Evolutionary conservation across 2,797 vertebrate species (phyloP).

Genomic region (Nothura maculosa): DNA sequence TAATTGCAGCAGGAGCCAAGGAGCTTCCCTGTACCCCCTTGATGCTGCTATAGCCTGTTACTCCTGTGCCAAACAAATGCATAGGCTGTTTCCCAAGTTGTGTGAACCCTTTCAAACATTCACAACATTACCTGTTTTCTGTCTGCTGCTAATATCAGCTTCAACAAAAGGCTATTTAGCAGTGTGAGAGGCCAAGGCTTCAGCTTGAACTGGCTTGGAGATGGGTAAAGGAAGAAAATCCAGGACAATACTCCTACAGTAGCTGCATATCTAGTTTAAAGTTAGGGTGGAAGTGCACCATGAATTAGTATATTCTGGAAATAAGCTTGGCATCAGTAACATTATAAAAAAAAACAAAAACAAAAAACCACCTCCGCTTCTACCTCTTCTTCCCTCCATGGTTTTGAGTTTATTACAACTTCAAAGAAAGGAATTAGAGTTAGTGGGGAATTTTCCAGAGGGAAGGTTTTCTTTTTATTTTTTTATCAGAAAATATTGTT

Average conservation of each 20-base stretch:
- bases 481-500: background rate
- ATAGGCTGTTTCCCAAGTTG: rapidly evolving
- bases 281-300: background rate
- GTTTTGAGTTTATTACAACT: background rate
- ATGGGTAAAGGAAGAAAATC: background rate
- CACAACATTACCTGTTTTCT: background rate
- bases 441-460: background rate
- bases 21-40: too few relatives aligned
- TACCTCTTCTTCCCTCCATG: background rate
- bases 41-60: background rate
- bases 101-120: background rate
- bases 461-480: background rate
- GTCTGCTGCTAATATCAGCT: background rate
- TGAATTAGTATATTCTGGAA: background rate
- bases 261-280: background rate
- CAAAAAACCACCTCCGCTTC: background rate
- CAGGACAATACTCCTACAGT: background rate
- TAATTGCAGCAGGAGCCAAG: background rate
- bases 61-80: rapidly evolving
- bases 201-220: background rate
- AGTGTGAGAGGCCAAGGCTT: background rate
- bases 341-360: background rate
- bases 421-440: background rate
- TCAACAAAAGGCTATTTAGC: background rate
- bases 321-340: background rate